Evolutionary conservation across 2,113 vertebrate species (phyloP).

Genomic region (Ranitomeya variabilis): DNA sequence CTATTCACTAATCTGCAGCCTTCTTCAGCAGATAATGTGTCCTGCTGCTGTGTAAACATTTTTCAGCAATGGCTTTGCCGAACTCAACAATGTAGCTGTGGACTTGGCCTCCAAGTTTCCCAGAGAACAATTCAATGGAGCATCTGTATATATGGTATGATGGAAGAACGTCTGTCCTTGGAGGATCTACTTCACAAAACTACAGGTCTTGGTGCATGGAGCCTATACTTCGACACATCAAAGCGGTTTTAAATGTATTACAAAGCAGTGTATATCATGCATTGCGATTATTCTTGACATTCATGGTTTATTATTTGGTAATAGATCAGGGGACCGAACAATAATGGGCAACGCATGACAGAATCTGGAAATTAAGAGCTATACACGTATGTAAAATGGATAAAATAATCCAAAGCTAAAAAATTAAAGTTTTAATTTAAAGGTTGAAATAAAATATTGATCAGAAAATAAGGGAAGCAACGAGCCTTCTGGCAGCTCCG

Average conservation of each 20-base stretch:
- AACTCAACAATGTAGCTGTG: neutral
- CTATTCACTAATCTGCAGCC: neutral
- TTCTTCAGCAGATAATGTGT: neutral
- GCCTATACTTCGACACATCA: neutral
- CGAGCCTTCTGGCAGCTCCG: neutral
- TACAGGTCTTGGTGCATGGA: neutral
- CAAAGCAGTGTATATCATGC: neutral
- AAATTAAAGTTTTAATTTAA: neutral
- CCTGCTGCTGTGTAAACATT: neutral
- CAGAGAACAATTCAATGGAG: neutral
- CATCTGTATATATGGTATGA: neutral
- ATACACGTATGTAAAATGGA: neutral
- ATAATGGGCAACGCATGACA: neutral
- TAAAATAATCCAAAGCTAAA: neutral
- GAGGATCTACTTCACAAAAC: neutral
- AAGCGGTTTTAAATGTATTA: neutral
- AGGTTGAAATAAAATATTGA: neutral
- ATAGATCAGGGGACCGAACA: neutral
- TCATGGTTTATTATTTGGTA: neutral
- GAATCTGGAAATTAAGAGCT: neutral
- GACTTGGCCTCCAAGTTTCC: neutral
- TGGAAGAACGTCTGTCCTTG: neutral
- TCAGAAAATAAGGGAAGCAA: neutral
- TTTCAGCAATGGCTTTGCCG: neutral
- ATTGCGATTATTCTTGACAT: neutral